Evolutionary conservation across 2,888 invertebrate species (phyloP).

Genomic region (Agonopterix subpropinquella): DNA sequence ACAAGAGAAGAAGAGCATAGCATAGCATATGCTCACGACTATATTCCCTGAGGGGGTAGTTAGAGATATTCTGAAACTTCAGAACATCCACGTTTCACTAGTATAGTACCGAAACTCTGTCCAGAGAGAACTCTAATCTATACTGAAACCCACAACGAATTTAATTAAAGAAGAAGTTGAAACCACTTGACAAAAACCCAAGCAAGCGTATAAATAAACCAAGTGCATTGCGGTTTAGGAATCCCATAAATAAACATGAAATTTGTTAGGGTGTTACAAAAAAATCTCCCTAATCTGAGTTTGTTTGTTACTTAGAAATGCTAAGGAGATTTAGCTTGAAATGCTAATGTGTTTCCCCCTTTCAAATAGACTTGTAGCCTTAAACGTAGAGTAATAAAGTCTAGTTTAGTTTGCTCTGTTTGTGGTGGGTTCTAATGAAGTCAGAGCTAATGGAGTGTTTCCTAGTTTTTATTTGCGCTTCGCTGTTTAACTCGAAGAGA

Average conservation of each 20-base stretch:
- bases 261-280: slow-evolving; percentile 8
- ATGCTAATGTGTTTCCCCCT: slow-evolving; percentile 49
- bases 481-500: slow-evolving; percentile 42
- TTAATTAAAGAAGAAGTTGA: too few relatives aligned
- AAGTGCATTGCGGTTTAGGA: not conserved
- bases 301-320: slow-evolving; percentile 46
- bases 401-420: not conserved
- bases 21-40: too few relatives aligned
- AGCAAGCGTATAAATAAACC: not conserved
- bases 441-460: slow-evolving; percentile 46
- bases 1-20: too few relatives aligned
- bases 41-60: too few relatives aligned
- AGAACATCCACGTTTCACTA: too few relatives aligned
- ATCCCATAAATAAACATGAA: slow-evolving; percentile 3
- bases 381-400: not conserved
- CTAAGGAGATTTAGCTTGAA: slow-evolving; percentile 52
- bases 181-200: too few relatives aligned
- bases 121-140: too few relatives aligned
- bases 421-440: slow-evolving; percentile 28
- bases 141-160: too few relatives aligned
- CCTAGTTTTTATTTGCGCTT: slow-evolving; percentile 39
- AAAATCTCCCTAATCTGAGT: slow-evolving; percentile 24
- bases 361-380: slow-evolving; percentile 23
- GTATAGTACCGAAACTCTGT: too few relatives aligned
- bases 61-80: too few relatives aligned